Evolutionary conservation across 2,888 invertebrate species (phyloP).

Genomic region (Anaspis maculata): DNA sequence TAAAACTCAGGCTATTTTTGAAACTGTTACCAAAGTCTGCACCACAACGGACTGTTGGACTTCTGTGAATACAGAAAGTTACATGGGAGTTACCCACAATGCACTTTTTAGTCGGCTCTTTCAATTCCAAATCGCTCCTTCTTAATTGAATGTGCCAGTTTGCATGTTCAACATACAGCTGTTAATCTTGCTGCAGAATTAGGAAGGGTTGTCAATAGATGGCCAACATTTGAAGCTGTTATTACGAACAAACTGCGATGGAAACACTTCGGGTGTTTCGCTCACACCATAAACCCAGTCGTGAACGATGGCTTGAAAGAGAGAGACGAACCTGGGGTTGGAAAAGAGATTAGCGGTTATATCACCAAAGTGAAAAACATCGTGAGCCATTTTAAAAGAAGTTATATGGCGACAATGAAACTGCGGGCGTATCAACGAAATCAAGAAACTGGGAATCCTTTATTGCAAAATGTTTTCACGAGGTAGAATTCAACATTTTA

Average conservation of each 20-base stretch:
- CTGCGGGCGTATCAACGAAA: constrained; percentile 27
- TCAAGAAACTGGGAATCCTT: constrained; percentile 4
- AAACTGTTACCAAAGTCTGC: neutral
- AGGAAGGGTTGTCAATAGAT: constrained; percentile 19
- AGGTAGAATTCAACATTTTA: constrained; percentile 20
- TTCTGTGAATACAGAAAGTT: constrained; percentile 24
- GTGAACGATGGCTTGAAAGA: constrained; percentile 15
- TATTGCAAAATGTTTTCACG: constrained; percentile 17
- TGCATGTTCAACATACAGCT: constrained; percentile 20
- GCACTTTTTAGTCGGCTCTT: constrained; percentile 23
- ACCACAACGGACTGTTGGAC: constrained; percentile 23
- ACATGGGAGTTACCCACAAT: constrained; percentile 23
- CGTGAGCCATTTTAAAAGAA: constrained; percentile 22
- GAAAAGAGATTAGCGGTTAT: constrained; percentile 2
- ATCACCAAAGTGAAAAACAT: constrained; percentile 16
- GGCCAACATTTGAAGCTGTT: constrained; percentile 24
- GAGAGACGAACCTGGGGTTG: neutral
- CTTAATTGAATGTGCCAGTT: constrained; percentile 18
- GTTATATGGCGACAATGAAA: constrained; percentile 17
- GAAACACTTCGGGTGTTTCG: constrained; percentile 23
- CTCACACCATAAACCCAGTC: constrained; percentile 25
- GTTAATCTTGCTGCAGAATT: constrained; percentile 21
- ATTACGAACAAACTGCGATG: constrained; percentile 14
- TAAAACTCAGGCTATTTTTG: neutral
- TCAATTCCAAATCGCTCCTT: constrained; percentile 19